Evolutionary conservation across 2,888 invertebrate genomes (phyloP).

Genomic region (Polyommatus icarus): DNA sequence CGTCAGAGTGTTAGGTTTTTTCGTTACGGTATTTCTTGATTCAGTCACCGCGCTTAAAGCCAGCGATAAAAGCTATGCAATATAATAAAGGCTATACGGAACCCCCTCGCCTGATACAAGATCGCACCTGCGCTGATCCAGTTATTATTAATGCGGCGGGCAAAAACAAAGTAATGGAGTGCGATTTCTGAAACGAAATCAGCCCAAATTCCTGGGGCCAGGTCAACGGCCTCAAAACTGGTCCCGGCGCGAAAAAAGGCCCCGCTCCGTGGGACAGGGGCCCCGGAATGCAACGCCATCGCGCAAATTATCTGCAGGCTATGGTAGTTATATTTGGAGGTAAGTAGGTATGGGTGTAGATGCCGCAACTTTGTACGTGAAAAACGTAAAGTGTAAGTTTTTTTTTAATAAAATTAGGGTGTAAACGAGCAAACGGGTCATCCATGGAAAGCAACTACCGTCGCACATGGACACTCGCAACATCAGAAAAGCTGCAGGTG

Average conservation of each 20-base stretch:
- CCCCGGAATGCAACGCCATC: conserved; percentile 33
- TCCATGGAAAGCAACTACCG: no score
- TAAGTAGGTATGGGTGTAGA: neutral
- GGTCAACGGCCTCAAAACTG: conserved; percentile 57
- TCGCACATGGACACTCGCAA: no score
- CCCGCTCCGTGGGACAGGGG: conserved; percentile 50
- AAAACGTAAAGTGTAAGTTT: no score
- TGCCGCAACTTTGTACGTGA: neutral
- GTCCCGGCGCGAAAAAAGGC: conserved; percentile 72
- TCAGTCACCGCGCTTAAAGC: no score
- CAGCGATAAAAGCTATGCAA: neutral
- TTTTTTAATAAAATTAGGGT: no score
- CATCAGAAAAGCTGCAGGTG: no score
- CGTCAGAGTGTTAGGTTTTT: no score
- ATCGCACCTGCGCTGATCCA: conserved; percentile 66
- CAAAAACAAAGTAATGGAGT: conserved; percentile 72
- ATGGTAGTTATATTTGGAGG: neutral
- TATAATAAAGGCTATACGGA: conserved; percentile 45
- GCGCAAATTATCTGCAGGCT: conserved; percentile 21
- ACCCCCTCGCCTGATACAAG: conserved; percentile 43
- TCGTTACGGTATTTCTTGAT: no score
- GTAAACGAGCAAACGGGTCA: no score
- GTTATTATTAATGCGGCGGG: conserved; percentile 73
- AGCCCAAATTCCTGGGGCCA: conserved; percentile 65
- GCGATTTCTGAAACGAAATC: conserved; percentile 73